Evolutionary conservation across 2,888 invertebrate species (phyloP).

Genomic region (Phorcus lineatus): DNA sequence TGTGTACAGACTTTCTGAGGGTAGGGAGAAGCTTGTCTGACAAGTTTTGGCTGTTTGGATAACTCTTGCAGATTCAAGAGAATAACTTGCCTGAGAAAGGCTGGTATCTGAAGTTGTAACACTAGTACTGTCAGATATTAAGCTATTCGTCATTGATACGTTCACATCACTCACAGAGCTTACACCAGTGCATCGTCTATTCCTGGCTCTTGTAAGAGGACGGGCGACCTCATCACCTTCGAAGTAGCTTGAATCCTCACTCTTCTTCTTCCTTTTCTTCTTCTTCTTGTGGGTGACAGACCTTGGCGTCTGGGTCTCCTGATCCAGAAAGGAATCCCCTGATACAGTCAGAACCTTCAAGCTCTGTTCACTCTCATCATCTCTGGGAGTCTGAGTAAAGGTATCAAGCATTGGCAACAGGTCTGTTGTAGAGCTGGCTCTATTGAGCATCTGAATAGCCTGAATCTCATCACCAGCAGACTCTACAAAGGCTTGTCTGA

Average conservation of each 20-base stretch:
- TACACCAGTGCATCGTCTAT: neutral
- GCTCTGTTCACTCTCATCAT: neutral
- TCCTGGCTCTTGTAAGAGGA: neutral
- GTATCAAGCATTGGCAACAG: constrained; percentile 1
- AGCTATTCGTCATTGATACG: neutral
- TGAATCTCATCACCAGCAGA: neutral
- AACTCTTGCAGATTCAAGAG: neutral
- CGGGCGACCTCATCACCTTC: neutral
- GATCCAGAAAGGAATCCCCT: neutral
- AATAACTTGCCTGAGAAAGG: neutral
- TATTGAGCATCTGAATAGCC: neutral
- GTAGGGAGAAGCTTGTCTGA: neutral
- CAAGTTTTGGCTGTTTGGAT: neutral
- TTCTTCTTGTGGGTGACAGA: neutral
- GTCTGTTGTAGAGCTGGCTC: constrained; percentile 9
- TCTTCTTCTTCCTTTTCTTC: neutral
- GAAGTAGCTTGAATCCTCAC: neutral
- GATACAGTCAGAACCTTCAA: neutral
- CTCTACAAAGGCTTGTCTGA: neutral
- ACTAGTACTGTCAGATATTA: neutral
- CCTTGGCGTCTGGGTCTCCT: constrained; percentile 12
- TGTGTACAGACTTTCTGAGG: neutral
- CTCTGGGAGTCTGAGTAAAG: constrained; percentile 8
- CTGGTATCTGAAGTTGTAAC: neutral
- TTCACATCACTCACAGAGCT: neutral